phyloP scores from a whole-genome alignment of 2,113 vertebrate species.

The Petrocephalus microphthalmus region DNA sequence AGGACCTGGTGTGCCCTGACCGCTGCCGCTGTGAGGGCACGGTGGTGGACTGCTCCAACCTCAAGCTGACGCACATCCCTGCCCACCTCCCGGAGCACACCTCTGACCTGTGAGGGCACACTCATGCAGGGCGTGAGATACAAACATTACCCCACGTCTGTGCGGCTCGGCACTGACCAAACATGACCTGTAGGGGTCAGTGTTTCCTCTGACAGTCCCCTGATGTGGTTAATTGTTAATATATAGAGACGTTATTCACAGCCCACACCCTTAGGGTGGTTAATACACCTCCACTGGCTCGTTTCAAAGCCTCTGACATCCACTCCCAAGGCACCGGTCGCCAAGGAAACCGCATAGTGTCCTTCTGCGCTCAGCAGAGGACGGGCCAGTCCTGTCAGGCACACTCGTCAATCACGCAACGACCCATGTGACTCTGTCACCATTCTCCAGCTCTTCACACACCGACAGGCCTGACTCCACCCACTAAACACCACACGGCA shows the following conservation, averaged over 20 bases:
- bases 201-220: not conserved
- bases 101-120: constrained; percentile 79
- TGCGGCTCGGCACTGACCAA: not conserved
- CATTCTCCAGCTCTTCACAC: not conserved
- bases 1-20: constrained; percentile 90
- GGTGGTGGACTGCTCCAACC: constrained; percentile 89
- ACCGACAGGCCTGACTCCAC: not conserved
- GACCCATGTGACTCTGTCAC: constrained; percentile 5
- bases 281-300: constrained; percentile 1
- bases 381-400: constrained; percentile 37
- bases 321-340: constrained; percentile 34
- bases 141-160: not conserved
- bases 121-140: not conserved
- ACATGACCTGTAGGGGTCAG: not conserved
- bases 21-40: constrained; percentile 92
- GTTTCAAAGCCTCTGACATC: not conserved
- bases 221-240: not conserved
- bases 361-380: constrained; percentile 54
- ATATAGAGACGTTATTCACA: not conserved
- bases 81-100: constrained; percentile 84
- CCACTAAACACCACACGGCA: not conserved
- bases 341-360: constrained; percentile 41
- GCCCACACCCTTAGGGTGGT: not conserved
- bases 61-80: constrained; percentile 78
- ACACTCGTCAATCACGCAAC: constrained; percentile 28